Evolutionary conservation across 2,113 vertebrate genomes (phyloP).

Genomic region (Rhynchopsitta pachyrhyncha): DNA sequence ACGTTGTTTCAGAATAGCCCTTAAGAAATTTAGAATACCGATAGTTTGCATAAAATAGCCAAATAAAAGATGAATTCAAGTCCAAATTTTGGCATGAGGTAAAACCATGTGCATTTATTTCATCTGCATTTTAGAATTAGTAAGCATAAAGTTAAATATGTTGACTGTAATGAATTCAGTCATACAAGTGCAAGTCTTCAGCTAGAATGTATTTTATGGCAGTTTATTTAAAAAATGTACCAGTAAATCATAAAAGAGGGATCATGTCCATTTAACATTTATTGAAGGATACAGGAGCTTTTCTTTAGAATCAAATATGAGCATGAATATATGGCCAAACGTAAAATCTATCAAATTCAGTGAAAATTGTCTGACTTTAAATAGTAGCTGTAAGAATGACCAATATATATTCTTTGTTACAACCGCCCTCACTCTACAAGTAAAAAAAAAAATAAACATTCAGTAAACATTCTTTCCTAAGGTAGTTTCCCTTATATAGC

Average conservation of each 20-base stretch:
- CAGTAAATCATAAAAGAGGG: constrained; percentile 88
- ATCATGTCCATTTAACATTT: constrained; percentile 90
- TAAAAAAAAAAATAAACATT: constrained; percentile 91
- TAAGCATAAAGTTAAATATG: constrained; percentile 83
- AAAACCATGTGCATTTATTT: constrained; percentile 90
- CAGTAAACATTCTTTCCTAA: constrained; percentile 98
- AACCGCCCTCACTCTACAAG: constrained; percentile 87
- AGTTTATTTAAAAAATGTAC: constrained; percentile 88
- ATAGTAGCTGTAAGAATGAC: constrained; percentile 91
- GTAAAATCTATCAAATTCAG: constrained; percentile 85
- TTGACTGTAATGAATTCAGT: constrained; percentile 84
- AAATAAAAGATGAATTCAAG: constrained; percentile 75
- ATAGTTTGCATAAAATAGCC: constrained; percentile 61
- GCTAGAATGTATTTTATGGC: constrained; percentile 79
- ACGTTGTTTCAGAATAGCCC: constrained; percentile 41
- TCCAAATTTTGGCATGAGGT: constrained; percentile 81
- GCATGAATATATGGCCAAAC: constrained; percentile 86
- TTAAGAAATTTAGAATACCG: constrained; percentile 66
- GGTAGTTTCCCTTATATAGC: constrained; percentile 97
- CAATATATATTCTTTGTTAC: constrained; percentile 94
- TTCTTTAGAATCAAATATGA: constrained; percentile 87
- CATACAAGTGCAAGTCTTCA: constrained; percentile 85
- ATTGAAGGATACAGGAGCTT: constrained; percentile 90
- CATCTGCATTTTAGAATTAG: constrained; percentile 82
- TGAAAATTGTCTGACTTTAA: constrained; percentile 86